Evolutionary conservation across 2,888 invertebrate species (phyloP).

Genomic region (Chymomyza caudatula): DNA sequence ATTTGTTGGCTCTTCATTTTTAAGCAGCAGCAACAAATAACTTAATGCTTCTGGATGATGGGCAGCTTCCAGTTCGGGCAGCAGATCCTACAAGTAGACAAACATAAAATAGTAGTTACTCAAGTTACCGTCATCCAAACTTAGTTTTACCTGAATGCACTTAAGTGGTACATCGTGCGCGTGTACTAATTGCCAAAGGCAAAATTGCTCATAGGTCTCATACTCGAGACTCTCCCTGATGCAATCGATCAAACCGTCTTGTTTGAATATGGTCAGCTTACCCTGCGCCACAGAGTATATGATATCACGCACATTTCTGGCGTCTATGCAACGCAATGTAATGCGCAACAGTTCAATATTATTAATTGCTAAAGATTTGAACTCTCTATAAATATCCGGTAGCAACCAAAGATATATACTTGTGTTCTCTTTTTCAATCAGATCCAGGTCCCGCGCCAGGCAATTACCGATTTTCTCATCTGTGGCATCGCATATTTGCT

Average conservation of each 20-base stretch:
- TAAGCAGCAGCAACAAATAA: constrained; percentile 92
- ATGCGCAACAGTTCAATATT: constrained; percentile 92
- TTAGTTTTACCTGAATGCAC: constrained; percentile 81
- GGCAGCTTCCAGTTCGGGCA: constrained; percentile 87
- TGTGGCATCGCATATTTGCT: constrained; percentile 89
- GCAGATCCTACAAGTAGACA: constrained; percentile 76
- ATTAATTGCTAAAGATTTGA: constrained; percentile 91
- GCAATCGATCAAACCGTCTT: constrained; percentile 85
- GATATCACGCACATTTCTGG: constrained; percentile 92
- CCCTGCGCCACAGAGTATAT: constrained; percentile 95
- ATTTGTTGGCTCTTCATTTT: constrained; percentile 92
- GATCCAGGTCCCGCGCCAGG: constrained; percentile 86
- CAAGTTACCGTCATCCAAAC: neutral
- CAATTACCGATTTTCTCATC: constrained; percentile 80
- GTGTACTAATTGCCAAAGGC: constrained; percentile 96
- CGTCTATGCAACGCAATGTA: constrained; percentile 93
- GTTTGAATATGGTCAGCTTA: constrained; percentile 88
- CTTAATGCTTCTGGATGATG: constrained; percentile 96
- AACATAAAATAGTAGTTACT: neutral
- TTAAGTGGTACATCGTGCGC: constrained; percentile 97
- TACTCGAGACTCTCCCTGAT: constrained; percentile 91
- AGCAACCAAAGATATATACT: constrained; percentile 93
- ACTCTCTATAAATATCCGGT: constrained; percentile 94
- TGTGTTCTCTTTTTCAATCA: constrained; percentile 93
- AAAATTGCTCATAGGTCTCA: constrained; percentile 98